Percentiles rank a stretch among this genome's conserved stretches.
These are phyloP conservation scores for Dryobota labecula DNA, from an alignment of 2,888 invertebrate genomes.

Conservation along the genomic window DNA sequence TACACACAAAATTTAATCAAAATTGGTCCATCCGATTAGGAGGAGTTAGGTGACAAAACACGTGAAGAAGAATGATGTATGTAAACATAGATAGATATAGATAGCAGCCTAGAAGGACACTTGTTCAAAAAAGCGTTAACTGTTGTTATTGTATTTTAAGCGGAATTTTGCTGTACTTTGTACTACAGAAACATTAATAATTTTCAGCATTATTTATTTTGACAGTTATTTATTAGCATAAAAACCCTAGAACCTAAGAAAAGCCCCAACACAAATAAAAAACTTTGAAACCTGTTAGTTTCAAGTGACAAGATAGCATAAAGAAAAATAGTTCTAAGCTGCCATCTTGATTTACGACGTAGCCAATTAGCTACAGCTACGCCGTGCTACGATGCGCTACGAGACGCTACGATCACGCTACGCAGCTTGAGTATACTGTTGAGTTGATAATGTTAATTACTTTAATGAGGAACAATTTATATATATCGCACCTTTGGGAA, in stretches of 20 bases:
- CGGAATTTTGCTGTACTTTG: not conserved
- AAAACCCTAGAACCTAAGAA: not conserved
- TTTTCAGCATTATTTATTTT: not conserved
- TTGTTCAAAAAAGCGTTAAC: not conserved
- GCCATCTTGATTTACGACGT: slow-evolving; percentile 48
- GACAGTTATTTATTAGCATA: not conserved
- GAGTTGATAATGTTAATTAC: not conserved
- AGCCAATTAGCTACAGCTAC: slow-evolving; percentile 61
- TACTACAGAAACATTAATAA: not conserved
- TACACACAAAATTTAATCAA: no score
- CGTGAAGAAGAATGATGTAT: no score
- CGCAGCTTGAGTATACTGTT: slow-evolving; percentile 13
- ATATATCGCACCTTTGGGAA: no score
- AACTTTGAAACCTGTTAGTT: not conserved
- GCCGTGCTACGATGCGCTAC: slow-evolving; percentile 39
- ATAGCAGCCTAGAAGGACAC: not conserved
- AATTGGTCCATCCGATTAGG: no score
- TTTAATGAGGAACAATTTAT: slow-evolving; percentile 3
- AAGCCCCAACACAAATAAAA: slow-evolving; percentile 6
- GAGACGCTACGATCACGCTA: slow-evolving; percentile 49
- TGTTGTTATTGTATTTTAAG: not conserved
- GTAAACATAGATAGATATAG: no score
- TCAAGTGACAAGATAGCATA: slow-evolving; percentile 3
- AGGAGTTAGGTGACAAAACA: no score
- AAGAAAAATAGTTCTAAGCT: slow-evolving; percentile 33